A percentile compares a stretch with the other conserved stretches of the same genome.
These are phyloP conservation scores for Numenius phaeopus DNA, from an alignment of 2,797 vertebrate genomes.

Conservation along the genomic window DNA sequence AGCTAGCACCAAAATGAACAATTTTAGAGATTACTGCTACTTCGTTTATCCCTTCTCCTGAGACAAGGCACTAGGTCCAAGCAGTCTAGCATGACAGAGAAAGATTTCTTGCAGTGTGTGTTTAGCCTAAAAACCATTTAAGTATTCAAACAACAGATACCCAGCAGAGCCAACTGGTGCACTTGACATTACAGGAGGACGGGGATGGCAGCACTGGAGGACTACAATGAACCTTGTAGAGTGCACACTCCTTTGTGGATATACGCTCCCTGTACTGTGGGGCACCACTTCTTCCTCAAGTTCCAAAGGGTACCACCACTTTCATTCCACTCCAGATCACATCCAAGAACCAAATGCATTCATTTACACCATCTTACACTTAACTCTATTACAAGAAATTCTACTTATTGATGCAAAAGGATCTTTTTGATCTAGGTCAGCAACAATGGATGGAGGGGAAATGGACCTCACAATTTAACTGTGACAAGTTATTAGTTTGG, in stretches of 20 bases:
- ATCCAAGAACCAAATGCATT: neutral
- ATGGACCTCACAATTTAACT: neutral
- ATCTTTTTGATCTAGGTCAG: neutral
- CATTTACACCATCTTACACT: neutral
- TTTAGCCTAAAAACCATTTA: neutral
- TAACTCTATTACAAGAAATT: neutral
- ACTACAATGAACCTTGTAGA: neutral
- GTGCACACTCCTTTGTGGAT: neutral
- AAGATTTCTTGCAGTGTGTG: neutral
- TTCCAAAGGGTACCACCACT: neutral
- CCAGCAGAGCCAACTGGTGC: neutral
- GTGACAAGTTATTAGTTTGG: neutral
- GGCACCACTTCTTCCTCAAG: neutral
- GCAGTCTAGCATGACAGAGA: neutral
- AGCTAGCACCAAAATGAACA: neutral
- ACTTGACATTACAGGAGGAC: neutral
- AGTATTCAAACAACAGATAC: neutral
- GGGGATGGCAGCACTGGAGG: fast-evolving
- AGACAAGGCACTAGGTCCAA: neutral
- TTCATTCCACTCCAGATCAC: neutral
- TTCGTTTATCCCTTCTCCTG: neutral
- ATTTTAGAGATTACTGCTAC: neutral
- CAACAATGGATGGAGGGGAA: neutral
- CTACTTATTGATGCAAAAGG: neutral
- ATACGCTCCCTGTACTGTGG: neutral